Percentiles rank a stretch among this genome's conserved stretches.
These are phyloP conservation scores for Aspidiotus destructor DNA, from an alignment of 2,888 invertebrate genomes.

Conservation along the genomic window DNA sequence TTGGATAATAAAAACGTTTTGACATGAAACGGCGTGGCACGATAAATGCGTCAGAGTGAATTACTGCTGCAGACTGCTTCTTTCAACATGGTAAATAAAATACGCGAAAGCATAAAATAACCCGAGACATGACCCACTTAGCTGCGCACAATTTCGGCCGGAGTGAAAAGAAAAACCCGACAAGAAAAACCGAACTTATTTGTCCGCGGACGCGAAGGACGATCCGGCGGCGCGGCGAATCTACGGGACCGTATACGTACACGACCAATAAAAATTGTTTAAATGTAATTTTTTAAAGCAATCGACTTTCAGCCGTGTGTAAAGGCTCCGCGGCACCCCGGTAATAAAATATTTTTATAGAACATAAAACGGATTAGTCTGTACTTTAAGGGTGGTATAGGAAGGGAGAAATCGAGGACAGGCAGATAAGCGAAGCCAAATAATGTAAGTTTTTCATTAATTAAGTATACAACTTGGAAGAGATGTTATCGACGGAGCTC, in stretches of 20 bases:
- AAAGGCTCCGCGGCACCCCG: not conserved
- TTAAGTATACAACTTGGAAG: constrained; percentile 1
- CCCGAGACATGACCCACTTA: too few species aligned
- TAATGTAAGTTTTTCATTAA: constrained; percentile 4
- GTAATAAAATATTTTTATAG: constrained; percentile 2
- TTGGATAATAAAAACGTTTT: too few species aligned
- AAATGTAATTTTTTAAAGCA: not conserved
- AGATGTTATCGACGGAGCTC: not conserved
- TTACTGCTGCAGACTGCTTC: too few species aligned
- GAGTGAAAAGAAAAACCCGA: too few species aligned
- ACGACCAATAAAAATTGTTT: not conserved
- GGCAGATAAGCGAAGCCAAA: not conserved
- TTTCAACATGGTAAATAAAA: too few species aligned
- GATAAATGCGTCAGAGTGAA: too few species aligned
- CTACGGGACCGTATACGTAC: not conserved
- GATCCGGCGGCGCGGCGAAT: too few species aligned
- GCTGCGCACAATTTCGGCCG: too few species aligned
- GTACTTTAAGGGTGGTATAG: not conserved
- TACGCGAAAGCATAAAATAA: too few species aligned
- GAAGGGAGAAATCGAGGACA: not conserved
- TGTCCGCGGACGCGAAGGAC: too few species aligned
- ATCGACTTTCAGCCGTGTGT: not conserved
- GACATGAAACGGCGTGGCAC: too few species aligned
- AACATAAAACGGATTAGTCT: constrained; percentile 1
- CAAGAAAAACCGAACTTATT: too few species aligned